Evolutionary conservation across 1,140 invertebrate species (phyloP), one percentile per base, ranked within the genome.

Genomic region (Lepidurus apus): DNA sequence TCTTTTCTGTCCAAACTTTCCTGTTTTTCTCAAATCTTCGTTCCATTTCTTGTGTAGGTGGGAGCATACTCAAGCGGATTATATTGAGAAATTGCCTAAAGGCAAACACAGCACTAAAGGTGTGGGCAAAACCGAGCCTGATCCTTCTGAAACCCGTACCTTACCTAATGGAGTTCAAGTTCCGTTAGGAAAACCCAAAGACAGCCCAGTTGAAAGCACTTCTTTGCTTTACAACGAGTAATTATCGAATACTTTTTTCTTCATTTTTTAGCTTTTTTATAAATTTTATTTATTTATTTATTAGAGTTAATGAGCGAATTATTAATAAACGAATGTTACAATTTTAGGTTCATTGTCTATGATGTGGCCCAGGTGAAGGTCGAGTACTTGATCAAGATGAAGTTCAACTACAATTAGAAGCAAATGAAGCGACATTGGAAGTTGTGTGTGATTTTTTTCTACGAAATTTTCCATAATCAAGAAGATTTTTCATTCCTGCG

Each of bases 291-390:
- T 45, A 73, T 76, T 21, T 42, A 44, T 7, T 77, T n/a, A 2
- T 26, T n/a, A 6, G 74, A 76, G 10, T 43, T 65, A 10, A 43
- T 34, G n/a, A 73, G 13, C 45, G 5, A 44, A 77, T 43, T 47
- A 43, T 17, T 82, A 45, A n/a, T n/a, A n/a, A n/a, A 73, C 45
- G 44, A 77, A 76, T 65, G 79, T 78, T 79, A 76, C 80, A 82
- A 34, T 34, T 34, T 34, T 85, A 91, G 90, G 87, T 95, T 91
- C 83, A 95, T 97, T 83, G 94, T 97, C 1, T 97, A 97, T 82
- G 95, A 97, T 85, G 89, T 93, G 43, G 92, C 93, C 43, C 95
- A 97, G 85, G 92, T 96, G 1, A 93, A 94, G 82, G 87, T 92
- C 13, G 89, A 92, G 82, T 96, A 95, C 83, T 85, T 96, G 77